phyloP scores from a whole-genome alignment of 1,140 invertebrate species.

The Plodia interpunctella region DNA sequence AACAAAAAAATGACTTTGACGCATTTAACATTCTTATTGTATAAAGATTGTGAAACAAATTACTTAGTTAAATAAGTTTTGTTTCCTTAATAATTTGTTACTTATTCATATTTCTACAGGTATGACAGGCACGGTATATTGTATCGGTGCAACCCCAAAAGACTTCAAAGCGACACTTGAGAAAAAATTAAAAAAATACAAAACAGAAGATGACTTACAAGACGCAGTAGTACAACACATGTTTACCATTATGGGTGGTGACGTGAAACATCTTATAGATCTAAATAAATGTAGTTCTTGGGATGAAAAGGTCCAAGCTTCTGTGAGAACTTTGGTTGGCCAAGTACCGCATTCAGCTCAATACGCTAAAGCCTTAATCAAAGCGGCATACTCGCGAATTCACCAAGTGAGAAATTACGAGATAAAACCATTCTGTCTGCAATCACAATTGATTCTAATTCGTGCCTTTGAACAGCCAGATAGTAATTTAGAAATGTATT shows the following conservation, averaged over 20 bases:
- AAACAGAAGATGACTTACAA: slow-evolving; percentile 37
- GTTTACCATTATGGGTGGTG: slow-evolving; percentile 29
- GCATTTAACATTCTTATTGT: no score
- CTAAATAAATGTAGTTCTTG: slow-evolving; percentile 24
- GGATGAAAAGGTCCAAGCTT: slow-evolving; percentile 34
- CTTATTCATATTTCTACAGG: slow-evolving; percentile 24
- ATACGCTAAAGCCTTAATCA: slow-evolving; percentile 37
- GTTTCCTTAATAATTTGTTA: no score
- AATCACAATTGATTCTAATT: slow-evolving; percentile 32
- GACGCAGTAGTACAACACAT: slow-evolving; percentile 37
- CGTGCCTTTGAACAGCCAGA: background rate
- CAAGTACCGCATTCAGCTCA: slow-evolving; percentile 44
- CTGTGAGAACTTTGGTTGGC: slow-evolving; percentile 33
- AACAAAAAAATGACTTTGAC: no score
- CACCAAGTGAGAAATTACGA: slow-evolving; percentile 22
- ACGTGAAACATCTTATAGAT: slow-evolving; percentile 14
- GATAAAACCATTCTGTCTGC: slow-evolving; percentile 21
- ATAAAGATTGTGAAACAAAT: no score
- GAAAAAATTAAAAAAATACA: slow-evolving; percentile 27
- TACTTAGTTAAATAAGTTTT: no score
- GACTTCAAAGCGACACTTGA: slow-evolving; percentile 31
- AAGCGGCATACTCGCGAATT: slow-evolving; percentile 35
- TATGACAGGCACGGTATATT: slow-evolving; percentile 46
- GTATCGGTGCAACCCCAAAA: slow-evolving; percentile 38
- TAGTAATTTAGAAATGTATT: slow-evolving; percentile 22